Evolutionary conservation across 2,797 vertebrate species (phyloP).

Genomic region (Cyclura pinguis): DNA sequence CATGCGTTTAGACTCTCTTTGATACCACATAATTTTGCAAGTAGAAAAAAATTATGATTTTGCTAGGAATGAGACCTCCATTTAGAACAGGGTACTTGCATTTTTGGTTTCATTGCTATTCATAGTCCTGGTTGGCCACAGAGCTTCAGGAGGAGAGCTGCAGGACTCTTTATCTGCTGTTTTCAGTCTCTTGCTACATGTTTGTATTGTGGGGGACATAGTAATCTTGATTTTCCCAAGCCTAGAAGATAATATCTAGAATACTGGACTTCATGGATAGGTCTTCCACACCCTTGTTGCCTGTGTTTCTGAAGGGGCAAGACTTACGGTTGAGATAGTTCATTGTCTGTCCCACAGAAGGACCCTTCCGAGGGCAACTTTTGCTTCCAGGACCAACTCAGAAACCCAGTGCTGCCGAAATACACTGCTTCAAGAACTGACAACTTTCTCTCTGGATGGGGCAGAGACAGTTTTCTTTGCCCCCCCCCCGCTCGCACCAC

Average conservation of each 20-base stretch:
- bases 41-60: neutral
- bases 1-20: constrained; percentile 1
- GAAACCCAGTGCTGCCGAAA: no score
- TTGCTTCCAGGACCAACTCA: no score
- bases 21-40: neutral
- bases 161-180: neutral
- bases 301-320: no score
- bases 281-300: neutral
- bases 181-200: neutral
- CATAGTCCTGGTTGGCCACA: neutral
- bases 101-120: neutral
- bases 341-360: no score
- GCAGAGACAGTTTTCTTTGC: no score
- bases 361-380: no score
- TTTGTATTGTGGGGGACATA: neutral
- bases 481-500: no score
- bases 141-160: neutral
- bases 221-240: neutral
- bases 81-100: neutral
- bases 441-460: no score
- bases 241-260: neutral
- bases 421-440: no score
- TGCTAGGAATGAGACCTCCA: neutral
- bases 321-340: no score
- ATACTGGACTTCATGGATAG: neutral